Conservation (phyloP, 2,113 vertebrate species). For the Rhinopomastus cyanomelas region DNA sequence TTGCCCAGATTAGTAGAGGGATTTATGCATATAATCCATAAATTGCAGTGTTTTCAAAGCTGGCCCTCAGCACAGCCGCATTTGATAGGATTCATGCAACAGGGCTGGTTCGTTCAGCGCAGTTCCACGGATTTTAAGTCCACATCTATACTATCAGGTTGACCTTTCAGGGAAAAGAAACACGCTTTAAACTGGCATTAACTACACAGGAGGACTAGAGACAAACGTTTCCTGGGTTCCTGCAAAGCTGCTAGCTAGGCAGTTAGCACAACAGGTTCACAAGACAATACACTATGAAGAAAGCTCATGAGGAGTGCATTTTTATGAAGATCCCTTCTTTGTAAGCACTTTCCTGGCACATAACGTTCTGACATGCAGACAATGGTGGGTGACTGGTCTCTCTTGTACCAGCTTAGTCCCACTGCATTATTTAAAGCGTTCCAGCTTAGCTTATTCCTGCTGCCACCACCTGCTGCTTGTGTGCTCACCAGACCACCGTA, state of each 20-base stretch:
- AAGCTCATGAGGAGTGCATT: not conserved
- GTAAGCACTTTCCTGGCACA: not conserved
- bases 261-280: not conserved
- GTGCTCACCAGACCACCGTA: conserved; percentile 42
- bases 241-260: not conserved
- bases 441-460: not conserved
- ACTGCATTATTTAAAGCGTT: not conserved
- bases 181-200: not conserved
- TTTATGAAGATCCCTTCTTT: not conserved
- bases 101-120: not conserved
- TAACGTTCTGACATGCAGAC: not conserved
- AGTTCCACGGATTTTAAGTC: not conserved
- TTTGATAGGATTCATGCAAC: not conserved
- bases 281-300: not conserved
- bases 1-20: not conserved
- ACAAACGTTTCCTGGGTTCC: not conserved
- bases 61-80: not conserved
- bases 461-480: not conserved
- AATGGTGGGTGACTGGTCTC: not conserved
- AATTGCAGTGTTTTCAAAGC: not conserved
- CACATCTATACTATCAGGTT: not conserved
- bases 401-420: not conserved
- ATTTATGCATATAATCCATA: not conserved
- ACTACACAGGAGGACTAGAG: not conserved
- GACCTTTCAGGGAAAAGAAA: not conserved